Evolutionary conservation across 2,113 vertebrate genomes (phyloP).

Genomic region (Prionailurus viverrinus): DNA sequence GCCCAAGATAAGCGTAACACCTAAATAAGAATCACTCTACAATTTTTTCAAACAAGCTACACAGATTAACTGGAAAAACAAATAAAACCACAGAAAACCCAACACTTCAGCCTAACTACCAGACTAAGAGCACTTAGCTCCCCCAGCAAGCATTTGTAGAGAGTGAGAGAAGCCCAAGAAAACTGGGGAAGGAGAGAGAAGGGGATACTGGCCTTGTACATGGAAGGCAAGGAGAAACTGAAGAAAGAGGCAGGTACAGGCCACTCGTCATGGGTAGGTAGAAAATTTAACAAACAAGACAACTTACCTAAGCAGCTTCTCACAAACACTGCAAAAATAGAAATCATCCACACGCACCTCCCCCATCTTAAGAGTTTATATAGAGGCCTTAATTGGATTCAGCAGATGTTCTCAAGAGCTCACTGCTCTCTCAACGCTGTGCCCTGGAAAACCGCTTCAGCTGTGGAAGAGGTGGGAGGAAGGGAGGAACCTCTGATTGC

Average conservation of each 20-base stretch:
- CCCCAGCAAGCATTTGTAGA: not conserved
- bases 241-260: not conserved
- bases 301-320: not conserved
- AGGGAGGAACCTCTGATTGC: not conserved
- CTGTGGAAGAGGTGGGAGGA: not conserved
- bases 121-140: not conserved
- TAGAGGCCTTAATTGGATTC: not conserved
- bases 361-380: not conserved
- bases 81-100: not conserved
- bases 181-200: not conserved
- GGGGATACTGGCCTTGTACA: not conserved
- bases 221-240: not conserved
- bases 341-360: not conserved
- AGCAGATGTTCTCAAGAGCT: no score
- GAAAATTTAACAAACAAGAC: no score
- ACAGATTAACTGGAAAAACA: not conserved
- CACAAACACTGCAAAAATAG: not conserved
- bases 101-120: not conserved
- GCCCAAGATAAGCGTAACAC: not conserved
- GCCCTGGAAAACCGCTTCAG: not conserved
- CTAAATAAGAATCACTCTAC: not conserved
- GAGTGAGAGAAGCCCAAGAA: not conserved
- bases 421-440: no score
- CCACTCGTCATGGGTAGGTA: rapidly evolving
- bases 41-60: not conserved